phyloP scores from a whole-genome alignment of 2,113 vertebrate genomes.

The Globicephala melas region DNA sequence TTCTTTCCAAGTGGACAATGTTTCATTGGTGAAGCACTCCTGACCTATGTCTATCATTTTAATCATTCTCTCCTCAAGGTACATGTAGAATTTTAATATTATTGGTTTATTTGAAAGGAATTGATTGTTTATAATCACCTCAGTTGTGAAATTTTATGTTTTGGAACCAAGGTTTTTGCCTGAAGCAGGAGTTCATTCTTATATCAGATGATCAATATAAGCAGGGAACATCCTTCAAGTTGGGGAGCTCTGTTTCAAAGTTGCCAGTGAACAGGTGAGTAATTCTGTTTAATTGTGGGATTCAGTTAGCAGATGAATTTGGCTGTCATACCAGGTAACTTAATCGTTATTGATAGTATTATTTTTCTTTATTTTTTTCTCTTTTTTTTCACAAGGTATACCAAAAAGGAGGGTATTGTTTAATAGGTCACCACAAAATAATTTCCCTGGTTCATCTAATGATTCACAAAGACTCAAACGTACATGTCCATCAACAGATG shows the following conservation, averaged over 20 bases:
- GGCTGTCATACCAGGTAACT: background rate
- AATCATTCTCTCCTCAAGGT: background rate
- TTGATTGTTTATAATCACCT: background rate
- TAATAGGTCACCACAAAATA: background rate
- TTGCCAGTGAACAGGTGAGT: background rate
- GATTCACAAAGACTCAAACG: background rate
- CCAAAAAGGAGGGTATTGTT: background rate
- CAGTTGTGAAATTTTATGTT: background rate
- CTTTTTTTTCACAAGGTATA: background rate
- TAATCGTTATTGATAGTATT: background rate
- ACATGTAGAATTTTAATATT: background rate
- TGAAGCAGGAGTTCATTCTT: background rate
- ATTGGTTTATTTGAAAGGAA: background rate
- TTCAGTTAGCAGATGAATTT: background rate
- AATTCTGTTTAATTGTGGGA: background rate
- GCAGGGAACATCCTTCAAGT: accelerated
- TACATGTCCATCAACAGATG: background rate
- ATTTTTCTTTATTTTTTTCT: background rate
- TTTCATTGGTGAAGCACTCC: background rate
- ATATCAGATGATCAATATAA: background rate
- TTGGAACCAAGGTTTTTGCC: background rate
- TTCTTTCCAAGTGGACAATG: background rate
- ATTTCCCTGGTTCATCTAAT: background rate
- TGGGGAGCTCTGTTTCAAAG: background rate
- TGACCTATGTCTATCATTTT: background rate